Conservation (phyloP, 2,888 invertebrate genomes). For the Leucophenga montana region DNA sequence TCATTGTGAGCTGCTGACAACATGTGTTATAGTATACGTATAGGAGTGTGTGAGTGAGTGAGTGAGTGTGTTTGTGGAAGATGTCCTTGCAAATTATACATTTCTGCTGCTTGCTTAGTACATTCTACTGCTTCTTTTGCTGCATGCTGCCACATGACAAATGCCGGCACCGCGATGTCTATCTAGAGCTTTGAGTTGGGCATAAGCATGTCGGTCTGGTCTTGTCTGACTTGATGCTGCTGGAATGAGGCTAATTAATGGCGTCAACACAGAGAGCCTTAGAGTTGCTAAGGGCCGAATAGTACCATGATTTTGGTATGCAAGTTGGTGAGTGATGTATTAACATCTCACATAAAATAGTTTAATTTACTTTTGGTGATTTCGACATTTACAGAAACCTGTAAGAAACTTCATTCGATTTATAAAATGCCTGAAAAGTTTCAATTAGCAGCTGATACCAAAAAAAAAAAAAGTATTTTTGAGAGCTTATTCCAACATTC, state of each 20-base stretch:
- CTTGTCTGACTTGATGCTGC: slow-evolving; percentile 30
- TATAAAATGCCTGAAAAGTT: no score
- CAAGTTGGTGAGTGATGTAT: neutral
- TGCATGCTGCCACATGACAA: slow-evolving; percentile 46
- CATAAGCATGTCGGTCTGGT: neutral
- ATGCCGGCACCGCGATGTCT: slow-evolving; percentile 64
- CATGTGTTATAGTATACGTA: slow-evolving; percentile 51
- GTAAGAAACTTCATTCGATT: no score
- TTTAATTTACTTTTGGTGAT: no score
- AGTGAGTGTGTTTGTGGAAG: no score
- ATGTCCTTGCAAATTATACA: no score
- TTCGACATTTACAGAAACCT: no score
- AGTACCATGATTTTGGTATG: neutral
- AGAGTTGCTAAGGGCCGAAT: neutral
- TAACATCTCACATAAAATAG: neutral
- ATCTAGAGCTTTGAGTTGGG: slow-evolving; percentile 43
- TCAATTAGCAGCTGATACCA: no score
- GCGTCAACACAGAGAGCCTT: slow-evolving; percentile 46
- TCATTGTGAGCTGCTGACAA: slow-evolving; percentile 50
- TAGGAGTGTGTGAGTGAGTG: no score
- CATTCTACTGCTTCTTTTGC: neutral
- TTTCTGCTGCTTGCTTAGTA: no score
- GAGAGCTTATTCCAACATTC: no score
- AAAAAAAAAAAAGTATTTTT: no score
- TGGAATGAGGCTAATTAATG: slow-evolving; percentile 58